Evolutionary conservation across 2,797 vertebrate species (phyloP).

Genomic region (Yasuhikotakia modesta): DNA sequence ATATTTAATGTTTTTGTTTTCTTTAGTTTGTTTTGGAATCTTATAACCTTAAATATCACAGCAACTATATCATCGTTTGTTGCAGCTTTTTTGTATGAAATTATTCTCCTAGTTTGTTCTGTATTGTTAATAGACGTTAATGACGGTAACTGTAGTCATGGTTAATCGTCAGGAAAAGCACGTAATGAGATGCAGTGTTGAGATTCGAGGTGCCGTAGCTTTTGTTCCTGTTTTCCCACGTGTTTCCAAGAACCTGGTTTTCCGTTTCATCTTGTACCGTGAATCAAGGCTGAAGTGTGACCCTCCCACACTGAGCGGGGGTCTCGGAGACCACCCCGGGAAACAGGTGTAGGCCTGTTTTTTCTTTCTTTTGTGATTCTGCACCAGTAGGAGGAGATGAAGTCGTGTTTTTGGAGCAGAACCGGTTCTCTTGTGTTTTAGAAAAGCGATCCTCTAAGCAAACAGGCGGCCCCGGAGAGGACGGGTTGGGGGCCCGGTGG

Average conservation of each 20-base stretch:
- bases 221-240: conserved; percentile 7
- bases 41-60: not conserved
- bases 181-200: not conserved
- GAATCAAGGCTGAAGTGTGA: conserved; percentile 12
- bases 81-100: not conserved
- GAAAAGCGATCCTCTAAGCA: conserved; percentile 43
- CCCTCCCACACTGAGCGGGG: conserved; percentile 44
- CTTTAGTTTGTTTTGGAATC: not conserved
- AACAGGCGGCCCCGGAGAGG: conserved; percentile 31
- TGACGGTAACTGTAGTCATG: no score
- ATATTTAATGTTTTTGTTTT: not conserved
- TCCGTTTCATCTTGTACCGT: conserved; percentile 46
- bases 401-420: not conserved
- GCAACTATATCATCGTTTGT: not conserved
- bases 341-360: conserved; percentile 55
- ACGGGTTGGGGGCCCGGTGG: conserved; percentile 33
- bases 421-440: conserved; percentile 43
- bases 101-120: no score
- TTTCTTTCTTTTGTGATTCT: conserved; percentile 13
- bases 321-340: conserved; percentile 46
- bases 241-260: conserved; percentile 39
- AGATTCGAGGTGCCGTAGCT: not conserved
- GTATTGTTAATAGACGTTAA: no score
- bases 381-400: conserved; percentile 13
- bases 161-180: not conserved